These are phyloP conservation scores for Stenurella melanura DNA, from an alignment of 2,888 invertebrate genomes.

Conservation along the genomic window DNA sequence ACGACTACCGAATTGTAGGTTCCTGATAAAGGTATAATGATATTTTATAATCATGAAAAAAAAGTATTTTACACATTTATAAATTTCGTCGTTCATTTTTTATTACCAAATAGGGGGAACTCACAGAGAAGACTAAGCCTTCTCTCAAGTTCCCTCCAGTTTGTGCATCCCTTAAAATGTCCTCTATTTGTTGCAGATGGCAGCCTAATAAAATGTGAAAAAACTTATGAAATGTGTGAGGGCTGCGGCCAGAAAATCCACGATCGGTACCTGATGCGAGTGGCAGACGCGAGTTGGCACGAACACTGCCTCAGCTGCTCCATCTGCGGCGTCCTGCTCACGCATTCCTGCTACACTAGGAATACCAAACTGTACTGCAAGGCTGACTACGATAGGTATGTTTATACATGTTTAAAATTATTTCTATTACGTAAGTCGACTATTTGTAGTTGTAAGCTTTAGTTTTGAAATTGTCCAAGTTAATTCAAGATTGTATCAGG, in stretches of 20 bases:
- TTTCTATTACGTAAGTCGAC: not conserved
- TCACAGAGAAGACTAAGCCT: not conserved
- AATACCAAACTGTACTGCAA: constrained; percentile 97
- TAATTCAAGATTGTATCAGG: no score
- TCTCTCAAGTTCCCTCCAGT: constrained; percentile 16
- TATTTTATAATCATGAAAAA: no score
- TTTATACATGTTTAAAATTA: not conserved
- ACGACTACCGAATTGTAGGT: no score
- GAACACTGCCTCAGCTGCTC: constrained; percentile 97
- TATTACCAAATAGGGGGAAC: not conserved
- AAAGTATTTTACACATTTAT: not conserved
- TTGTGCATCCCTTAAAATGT: constrained; percentile 27
- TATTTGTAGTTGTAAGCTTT: no score
- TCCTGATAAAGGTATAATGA: no score
- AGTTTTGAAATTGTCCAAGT: no score
- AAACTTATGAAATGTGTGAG: constrained; percentile 92
- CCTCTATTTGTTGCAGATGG: constrained; percentile 62
- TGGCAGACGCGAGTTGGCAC: constrained; percentile 96
- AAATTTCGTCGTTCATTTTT: not conserved
- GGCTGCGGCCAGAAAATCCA: constrained; percentile 96
- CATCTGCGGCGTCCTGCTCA: constrained; percentile 92
- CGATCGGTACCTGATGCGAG: constrained; percentile 96
- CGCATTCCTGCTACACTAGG: constrained; percentile 95
- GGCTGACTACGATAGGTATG: constrained; percentile 96
- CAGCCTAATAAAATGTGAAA: constrained; percentile 83